Evolutionary conservation across 1,140 invertebrate species (phyloP).

Genomic region (Proctacanthus coquilletti): DNA sequence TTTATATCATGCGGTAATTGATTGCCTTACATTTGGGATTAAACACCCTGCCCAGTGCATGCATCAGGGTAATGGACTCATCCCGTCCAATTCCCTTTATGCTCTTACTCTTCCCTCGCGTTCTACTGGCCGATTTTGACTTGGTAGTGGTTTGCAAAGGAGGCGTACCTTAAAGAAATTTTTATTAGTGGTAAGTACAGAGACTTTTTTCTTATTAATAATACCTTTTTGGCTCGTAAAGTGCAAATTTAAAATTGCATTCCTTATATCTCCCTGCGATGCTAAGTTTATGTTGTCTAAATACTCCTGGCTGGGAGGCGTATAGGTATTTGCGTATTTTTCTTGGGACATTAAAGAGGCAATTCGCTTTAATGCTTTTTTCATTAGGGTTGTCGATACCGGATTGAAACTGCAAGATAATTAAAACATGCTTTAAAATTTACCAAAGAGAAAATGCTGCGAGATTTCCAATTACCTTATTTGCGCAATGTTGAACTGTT

Average conservation of each 20-base stretch:
- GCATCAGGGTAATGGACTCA: constrained; percentile 50
- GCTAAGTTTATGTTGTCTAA: constrained; percentile 51
- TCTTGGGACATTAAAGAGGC: constrained; percentile 35
- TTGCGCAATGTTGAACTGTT: constrained; percentile 41
- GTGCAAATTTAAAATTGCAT: constrained; percentile 51
- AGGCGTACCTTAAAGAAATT: constrained; percentile 3
- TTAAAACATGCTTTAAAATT: neutral
- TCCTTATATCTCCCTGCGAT: constrained; percentile 51
- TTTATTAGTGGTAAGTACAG: too few relatives aligned
- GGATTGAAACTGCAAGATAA: constrained; percentile 41
- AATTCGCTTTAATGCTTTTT: constrained; percentile 46
- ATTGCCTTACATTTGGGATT: constrained; percentile 51
- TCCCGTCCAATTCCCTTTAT: constrained; percentile 42
- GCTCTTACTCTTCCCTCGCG: constrained; percentile 11
- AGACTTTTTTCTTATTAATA: too few relatives aligned
- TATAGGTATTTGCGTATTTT: constrained; percentile 32
- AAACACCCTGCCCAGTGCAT: constrained; percentile 55
- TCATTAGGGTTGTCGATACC: constrained; percentile 44
- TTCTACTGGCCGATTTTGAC: constrained; percentile 1
- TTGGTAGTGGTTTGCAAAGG: constrained; percentile 1
- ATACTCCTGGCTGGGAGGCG: constrained; percentile 34
- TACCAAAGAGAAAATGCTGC: neutral
- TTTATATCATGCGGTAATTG: neutral
- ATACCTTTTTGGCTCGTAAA: constrained; percentile 51
- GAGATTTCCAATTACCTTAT: constrained; percentile 36